Evolutionary conservation across 2,113 vertebrate species (phyloP).

Genomic region (Caloenas nicobarica): DNA sequence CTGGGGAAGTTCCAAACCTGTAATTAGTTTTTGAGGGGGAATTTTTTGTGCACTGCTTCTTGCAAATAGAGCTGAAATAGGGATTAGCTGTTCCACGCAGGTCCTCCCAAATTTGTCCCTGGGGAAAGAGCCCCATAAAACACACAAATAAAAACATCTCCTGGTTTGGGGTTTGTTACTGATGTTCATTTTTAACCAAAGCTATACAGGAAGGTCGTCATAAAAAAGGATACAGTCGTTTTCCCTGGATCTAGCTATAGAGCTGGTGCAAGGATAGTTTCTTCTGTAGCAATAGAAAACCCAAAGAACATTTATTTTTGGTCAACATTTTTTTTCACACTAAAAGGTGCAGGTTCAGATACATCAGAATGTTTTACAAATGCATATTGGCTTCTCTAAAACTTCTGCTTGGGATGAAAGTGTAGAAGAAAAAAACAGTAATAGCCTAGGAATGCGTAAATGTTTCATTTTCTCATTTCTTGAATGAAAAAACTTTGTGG

Average conservation of each 20-base stretch:
- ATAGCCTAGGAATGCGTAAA: background rate
- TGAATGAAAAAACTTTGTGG: background rate
- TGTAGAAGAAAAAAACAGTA: background rate
- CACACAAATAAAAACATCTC: background rate
- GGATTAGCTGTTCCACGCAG: rapidly evolving
- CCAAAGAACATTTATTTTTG: background rate
- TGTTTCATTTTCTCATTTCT: background rate
- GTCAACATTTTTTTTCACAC: background rate
- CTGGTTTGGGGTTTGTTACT: background rate
- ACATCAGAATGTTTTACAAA: background rate
- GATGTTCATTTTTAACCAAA: background rate
- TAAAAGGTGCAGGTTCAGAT: background rate
- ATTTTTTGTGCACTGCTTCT: background rate
- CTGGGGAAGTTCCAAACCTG: background rate
- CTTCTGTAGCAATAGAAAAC: background rate
- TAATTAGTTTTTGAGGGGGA: background rate
- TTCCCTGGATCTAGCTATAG: background rate
- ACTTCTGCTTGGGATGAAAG: background rate
- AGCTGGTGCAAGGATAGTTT: background rate
- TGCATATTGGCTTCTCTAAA: background rate
- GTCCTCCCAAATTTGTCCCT: background rate
- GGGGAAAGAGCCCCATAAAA: background rate
- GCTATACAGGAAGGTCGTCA: background rate
- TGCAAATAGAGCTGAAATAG: background rate
- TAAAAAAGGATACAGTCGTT: background rate